Evolutionary conservation across 92 coral and sea anemone genomes (phyloP), one percentile per base, ranked within the genome.

Genomic region (Virgularia gustaviana): DNA sequence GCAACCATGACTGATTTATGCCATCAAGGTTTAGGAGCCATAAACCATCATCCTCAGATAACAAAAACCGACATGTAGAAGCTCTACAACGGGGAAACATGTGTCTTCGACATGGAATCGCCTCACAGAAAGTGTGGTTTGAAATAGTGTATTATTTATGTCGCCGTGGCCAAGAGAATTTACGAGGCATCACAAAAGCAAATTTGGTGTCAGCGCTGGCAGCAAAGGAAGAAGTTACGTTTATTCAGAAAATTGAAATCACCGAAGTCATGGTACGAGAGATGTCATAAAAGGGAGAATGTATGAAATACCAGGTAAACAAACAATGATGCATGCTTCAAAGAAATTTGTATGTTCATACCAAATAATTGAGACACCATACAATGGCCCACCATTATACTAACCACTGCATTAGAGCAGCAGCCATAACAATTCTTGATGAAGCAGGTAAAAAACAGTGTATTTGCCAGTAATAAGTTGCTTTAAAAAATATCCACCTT

Each of bases 131-230:
- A 15, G 63, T 12, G 3, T 56, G 63, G 63, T 56, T 56, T 25
- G 33, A 56, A n/a, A 24, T 56, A 9, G 31, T 56, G 31, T 56
- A 4, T 24, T 25, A 56, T 56, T 19, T 56, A 4, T 15, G 28
- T 24, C 63, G 63, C n/a, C 63, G 63, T 15, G 63, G 63, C 10
- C 28, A 25, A 25, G 63, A 56, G n/a, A 56, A 56, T 18, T 37
- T 56, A 15, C 63, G 33, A 8, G 6, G 3, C 31, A 15, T 56
- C 18, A 56, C 63, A 5, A 56, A 56, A 25, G 6, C 3, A 4
- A 15, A 18, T 56, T 56, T 18, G 63, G 6, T 25, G n/a, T 24
- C 4, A 10, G 4, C 11, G 31, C 63, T 10, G 63, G 31, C 63
- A 25, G 30, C 30, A 56, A 6, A 10, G 63, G 63, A 56, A 56